A percentile compares a stretch with the other conserved stretches of the same genome.
phyloP scores from a whole-genome alignment of 2,797 vertebrate genomes.

The Pipistrellus pipistrellus region DNA sequence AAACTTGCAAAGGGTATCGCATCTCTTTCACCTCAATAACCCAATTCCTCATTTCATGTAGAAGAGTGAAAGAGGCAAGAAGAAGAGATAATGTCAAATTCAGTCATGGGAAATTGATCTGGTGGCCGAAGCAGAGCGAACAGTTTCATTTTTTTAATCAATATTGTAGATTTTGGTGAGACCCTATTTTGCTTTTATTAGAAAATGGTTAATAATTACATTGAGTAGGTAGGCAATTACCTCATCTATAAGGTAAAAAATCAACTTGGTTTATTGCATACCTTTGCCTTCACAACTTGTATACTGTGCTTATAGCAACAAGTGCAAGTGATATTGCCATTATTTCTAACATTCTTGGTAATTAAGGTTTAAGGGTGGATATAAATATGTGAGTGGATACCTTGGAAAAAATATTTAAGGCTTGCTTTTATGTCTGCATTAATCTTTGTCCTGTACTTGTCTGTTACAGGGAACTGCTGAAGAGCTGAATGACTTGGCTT shows the following conservation, averaged over 20 bases:
- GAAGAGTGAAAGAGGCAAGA: background rate
- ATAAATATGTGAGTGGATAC: conserved; percentile 78
- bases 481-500: conserved; percentile 76
- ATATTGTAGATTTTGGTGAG: background rate
- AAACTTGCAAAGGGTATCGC: background rate
- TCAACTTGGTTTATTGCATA: background rate
- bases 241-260: background rate
- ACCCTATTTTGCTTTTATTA: background rate
- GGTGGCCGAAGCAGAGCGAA: background rate
- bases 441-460: conserved; percentile 72
- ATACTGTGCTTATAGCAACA: background rate
- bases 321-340: background rate
- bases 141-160: background rate
- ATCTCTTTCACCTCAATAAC: background rate
- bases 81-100: background rate
- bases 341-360: conserved; percentile 77
- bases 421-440: conserved; percentile 78
- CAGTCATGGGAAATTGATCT: background rate
- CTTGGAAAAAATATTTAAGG: conserved; percentile 66
- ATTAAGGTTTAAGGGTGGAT: conserved; percentile 74
- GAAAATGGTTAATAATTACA: background rate
- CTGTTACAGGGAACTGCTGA: conserved; percentile 71
- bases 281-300: background rate
- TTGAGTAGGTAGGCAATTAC: background rate
- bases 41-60: background rate